These are phyloP conservation scores for Rhopalosiphum nymphaeae DNA, from an alignment of 2,888 invertebrate species.

Conservation along the genomic window DNA sequence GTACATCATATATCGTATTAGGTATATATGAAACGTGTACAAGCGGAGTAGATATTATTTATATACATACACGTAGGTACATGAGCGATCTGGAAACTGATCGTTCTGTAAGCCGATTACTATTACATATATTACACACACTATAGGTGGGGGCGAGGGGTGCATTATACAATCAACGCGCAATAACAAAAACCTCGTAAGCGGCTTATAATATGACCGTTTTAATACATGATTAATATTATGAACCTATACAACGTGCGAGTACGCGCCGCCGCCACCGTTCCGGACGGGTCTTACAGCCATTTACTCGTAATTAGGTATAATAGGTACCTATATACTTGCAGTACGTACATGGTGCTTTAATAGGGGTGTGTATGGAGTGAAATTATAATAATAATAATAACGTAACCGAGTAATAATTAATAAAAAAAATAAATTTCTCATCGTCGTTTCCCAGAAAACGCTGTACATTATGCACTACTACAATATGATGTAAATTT, in stretches of 20 bases:
- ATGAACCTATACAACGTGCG: background rate
- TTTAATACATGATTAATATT: conserved; percentile 52
- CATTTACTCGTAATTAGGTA: conserved; percentile 32
- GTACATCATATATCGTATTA: background rate
- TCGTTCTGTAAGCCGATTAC: conserved; percentile 58
- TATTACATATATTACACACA: conserved; percentile 20
- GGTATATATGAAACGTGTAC: background rate
- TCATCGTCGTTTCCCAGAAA: background rate
- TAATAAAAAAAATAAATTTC: background rate
- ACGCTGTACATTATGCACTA: background rate
- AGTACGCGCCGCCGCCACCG: background rate
- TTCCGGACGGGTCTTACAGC: conserved; percentile 9
- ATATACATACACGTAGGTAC: background rate
- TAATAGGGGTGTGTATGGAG: background rate
- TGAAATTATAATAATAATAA: background rate
- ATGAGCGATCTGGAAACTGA: conserved; percentile 32
- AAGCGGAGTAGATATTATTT: background rate
- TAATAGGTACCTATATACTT: background rate
- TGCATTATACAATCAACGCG: conserved; percentile 63
- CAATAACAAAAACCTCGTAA: conserved; percentile 61
- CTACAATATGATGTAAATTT: background rate
- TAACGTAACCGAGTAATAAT: background rate
- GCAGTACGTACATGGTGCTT: background rate
- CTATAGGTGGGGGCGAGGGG: conserved; percentile 5
- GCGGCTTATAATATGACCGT: conserved; percentile 53